Conservation (phyloP, 1,140 invertebrate species). For the Dreissena rostriformis region DNA sequence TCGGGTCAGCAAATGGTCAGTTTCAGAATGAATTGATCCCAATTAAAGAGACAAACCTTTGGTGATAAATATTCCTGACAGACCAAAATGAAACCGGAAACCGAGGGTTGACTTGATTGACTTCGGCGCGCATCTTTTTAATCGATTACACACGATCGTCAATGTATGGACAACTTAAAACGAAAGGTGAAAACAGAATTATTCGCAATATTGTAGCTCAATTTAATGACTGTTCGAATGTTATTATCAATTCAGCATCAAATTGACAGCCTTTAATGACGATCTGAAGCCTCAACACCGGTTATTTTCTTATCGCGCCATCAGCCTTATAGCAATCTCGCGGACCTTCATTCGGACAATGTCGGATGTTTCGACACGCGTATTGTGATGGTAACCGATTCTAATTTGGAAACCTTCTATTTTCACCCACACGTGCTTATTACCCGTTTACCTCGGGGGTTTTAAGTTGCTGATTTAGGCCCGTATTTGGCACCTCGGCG, state of each 20-base stretch:
- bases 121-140: background rate
- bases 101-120: background rate
- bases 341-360: conserved; percentile 14
- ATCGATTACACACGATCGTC: background rate
- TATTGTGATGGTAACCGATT: conserved; percentile 45
- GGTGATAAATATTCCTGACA: conserved; percentile 62
- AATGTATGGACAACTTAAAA: background rate
- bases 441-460: conserved; percentile 26
- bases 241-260: background rate
- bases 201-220: background rate
- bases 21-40: conserved; percentile 57
- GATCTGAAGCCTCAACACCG: conserved; percentile 47
- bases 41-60: conserved; percentile 58
- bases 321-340: conserved; percentile 16
- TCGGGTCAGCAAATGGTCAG: conserved; percentile 44
- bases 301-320: conserved; percentile 34
- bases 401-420: conserved; percentile 54
- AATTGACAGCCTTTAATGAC: conserved; percentile 35
- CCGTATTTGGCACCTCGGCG: conserved; percentile 49
- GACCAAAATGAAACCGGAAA: conserved; percentile 3
- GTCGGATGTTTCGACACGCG: conserved; percentile 52
- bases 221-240: background rate
- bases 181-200: background rate
- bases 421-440: conserved; percentile 56
- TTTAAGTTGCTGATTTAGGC: conserved; percentile 30